These are phyloP conservation scores for Crambe crambe DNA, from an alignment of 37 sponge, comb jelly and placozoan genomes.

Conservation along the genomic window DNA sequence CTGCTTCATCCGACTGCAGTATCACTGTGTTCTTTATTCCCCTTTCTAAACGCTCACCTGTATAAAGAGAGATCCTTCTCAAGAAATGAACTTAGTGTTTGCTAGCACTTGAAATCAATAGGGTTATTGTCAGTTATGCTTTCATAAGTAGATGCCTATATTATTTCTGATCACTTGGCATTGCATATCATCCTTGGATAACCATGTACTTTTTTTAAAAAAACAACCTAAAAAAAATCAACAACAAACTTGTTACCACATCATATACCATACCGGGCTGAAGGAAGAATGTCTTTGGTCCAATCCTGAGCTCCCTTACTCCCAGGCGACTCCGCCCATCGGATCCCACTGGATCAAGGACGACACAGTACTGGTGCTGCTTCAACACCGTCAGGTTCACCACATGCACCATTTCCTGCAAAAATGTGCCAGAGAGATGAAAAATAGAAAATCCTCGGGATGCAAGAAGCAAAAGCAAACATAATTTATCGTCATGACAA, in stretches of 20 bases:
- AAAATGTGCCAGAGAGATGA: not conserved
- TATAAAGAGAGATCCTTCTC: not conserved
- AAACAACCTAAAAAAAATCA: too few species aligned
- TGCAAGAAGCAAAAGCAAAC: not conserved
- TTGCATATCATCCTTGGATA: too few species aligned
- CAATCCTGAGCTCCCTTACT: constrained; percentile 58
- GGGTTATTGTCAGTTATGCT: too few species aligned
- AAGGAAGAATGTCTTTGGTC: constrained; percentile 81
- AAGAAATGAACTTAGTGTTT: too few species aligned
- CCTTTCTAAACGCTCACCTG: constrained; percentile 77
- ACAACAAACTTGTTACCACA: too few species aligned
- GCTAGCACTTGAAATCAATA: too few species aligned
- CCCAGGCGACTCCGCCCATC: constrained; percentile 73
- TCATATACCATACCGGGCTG: constrained; percentile 78
- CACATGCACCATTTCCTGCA: constrained; percentile 72
- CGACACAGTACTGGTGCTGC: constrained; percentile 81
- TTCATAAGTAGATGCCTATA: too few species aligned
- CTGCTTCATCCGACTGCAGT: constrained; percentile 88
- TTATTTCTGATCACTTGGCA: too few species aligned
- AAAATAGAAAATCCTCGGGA: not conserved
- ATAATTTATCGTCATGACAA: not conserved
- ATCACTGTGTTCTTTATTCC: constrained; percentile 78
- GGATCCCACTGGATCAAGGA: constrained; percentile 74
- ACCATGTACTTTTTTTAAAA: too few species aligned
- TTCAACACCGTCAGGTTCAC: constrained; percentile 76